A percentile compares a stretch with the other conserved stretches of the same genome.
These are phyloP conservation scores for Enteromius argenteus DNA, from an alignment of 2,797 vertebrate genomes.

Conservation along the genomic window DNA sequence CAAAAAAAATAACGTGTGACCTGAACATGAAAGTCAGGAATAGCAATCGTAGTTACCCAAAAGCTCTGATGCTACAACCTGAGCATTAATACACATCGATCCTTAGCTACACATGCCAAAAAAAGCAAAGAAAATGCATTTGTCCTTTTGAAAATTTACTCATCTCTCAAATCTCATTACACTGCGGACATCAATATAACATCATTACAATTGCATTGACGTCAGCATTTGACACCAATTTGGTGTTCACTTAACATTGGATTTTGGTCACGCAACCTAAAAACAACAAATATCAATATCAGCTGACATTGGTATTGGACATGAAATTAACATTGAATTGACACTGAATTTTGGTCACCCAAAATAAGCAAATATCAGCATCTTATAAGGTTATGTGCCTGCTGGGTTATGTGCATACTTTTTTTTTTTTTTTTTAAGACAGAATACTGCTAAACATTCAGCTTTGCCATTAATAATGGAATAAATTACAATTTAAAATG, in stretches of 20 bases:
- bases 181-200: background rate
- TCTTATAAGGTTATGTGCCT: background rate
- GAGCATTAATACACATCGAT: background rate
- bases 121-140: background rate
- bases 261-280: background rate
- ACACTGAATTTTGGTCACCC: background rate
- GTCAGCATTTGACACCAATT: background rate
- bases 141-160: background rate
- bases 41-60: background rate
- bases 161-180: background rate
- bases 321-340: background rate
- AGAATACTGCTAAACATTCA: background rate
- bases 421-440: background rate
- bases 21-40: conserved; percentile 8
- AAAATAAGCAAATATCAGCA: background rate
- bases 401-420: background rate
- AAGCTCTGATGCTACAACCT: background rate
- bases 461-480: background rate
- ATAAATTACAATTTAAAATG: background rate
- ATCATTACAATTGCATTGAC: no score
- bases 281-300: no score
- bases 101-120: background rate
- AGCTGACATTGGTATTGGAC: background rate
- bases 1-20: background rate
- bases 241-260: background rate